A percentile compares a stretch with the other conserved stretches of the same genome.
These are phyloP conservation scores for Cepaea hortensis DNA, from an alignment of 2,888 invertebrate species.

Conservation along the genomic window DNA sequence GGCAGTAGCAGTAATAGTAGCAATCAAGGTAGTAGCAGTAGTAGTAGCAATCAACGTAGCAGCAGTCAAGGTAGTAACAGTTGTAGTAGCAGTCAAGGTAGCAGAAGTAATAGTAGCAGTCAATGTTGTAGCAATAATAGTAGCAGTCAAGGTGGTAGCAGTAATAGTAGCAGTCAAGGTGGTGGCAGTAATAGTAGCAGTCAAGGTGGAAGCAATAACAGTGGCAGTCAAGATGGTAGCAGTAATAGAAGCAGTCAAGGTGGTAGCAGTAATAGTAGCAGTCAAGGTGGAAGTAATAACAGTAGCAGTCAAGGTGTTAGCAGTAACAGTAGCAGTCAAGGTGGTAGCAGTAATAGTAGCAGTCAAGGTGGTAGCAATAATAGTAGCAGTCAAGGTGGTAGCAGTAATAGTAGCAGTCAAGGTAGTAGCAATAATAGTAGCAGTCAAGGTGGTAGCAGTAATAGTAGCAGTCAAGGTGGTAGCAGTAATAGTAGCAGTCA, in stretches of 20 bases:
- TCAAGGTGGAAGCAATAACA: not conserved
- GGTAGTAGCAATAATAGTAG: not conserved
- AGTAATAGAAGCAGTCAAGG: not conserved
- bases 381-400: not conserved
- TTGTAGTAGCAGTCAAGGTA: too few species aligned
- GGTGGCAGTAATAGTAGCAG: not conserved
- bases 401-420: not conserved
- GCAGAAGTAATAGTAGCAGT: too few species aligned
- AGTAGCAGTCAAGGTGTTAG: not conserved
- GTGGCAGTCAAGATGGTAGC: not conserved
- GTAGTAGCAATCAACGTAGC: too few species aligned
- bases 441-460: not conserved
- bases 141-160: not conserved
- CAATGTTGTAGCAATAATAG: too few species aligned
- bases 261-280: too few species aligned
- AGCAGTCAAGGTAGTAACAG: too few species aligned
- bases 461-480: not conserved
- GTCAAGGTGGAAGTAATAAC: too few species aligned
- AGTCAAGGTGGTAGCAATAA: not conserved
- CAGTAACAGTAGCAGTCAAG: conserved; percentile 5
- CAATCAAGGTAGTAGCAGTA: too few species aligned
- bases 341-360: conserved; percentile 12
- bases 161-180: not conserved
- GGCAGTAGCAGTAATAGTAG: too few species aligned
- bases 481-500: not conserved